Conservation (phyloP, 1,140 invertebrate species). For the Drosophila orena region DNA sequence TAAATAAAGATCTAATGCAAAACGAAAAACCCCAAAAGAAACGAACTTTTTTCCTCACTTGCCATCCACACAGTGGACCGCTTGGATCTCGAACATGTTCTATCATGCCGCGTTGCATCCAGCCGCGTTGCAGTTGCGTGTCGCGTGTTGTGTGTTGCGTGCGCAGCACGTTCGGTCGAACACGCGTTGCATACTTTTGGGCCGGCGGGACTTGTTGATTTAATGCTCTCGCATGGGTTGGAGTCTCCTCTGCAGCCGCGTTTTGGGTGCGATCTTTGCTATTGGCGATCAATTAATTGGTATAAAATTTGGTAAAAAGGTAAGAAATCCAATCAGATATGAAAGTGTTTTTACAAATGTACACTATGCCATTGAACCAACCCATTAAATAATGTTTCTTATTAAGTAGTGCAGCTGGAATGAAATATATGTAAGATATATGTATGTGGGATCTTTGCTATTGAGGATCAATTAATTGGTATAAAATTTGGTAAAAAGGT, state of each 20-base stretch:
- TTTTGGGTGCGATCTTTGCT: background rate
- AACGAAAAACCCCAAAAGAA: conserved; percentile 45
- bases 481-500: too few species aligned
- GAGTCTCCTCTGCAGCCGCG: background rate
- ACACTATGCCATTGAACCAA: too few species aligned
- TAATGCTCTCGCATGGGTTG: background rate
- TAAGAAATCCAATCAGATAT: too few species aligned
- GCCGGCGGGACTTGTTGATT: conserved; percentile 12
- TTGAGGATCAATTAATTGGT: background rate
- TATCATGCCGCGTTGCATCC: background rate
- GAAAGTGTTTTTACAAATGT: too few species aligned
- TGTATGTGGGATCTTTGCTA: background rate
- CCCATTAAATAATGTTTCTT: too few species aligned
- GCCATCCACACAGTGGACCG: conserved; percentile 27
- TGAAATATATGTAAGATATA: too few species aligned
- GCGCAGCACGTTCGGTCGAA: background rate
- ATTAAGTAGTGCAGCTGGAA: too few species aligned
- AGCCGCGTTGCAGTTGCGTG: background rate
- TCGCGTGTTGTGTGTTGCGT: conserved; percentile 20
- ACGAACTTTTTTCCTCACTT: conserved; percentile 21
- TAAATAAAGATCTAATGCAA: conserved; percentile 81
- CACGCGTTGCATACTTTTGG: conserved; percentile 3
- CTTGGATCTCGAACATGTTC: conserved; percentile 57
- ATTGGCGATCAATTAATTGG: background rate
- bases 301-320: too few species aligned